These are phyloP conservation scores for Phrynosoma blainvillii DNA, from an alignment of 2,113 vertebrate genomes.

Conservation along the genomic window DNA sequence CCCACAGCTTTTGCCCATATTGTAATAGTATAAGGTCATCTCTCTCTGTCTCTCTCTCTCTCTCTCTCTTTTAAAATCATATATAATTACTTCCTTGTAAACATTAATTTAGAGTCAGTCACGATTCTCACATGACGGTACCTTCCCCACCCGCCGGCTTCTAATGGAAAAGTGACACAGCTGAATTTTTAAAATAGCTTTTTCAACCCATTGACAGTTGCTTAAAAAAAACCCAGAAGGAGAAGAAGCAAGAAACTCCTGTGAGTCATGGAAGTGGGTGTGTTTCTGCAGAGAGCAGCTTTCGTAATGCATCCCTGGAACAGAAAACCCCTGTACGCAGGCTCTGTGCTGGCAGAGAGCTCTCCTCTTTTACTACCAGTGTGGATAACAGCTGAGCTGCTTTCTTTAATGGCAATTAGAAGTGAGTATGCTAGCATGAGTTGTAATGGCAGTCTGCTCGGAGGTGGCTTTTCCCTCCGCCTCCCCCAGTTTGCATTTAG, in stretches of 20 bases:
- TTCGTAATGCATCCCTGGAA: slow-evolving; percentile 45
- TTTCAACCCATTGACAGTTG: slow-evolving; percentile 33
- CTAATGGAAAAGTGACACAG: slow-evolving; percentile 38
- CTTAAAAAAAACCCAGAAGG: not conserved
- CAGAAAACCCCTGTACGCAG: slow-evolving; percentile 22
- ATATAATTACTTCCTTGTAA: slow-evolving; percentile 22
- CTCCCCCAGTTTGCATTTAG: not conserved
- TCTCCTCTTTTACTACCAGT: not conserved
- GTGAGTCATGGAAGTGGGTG: slow-evolving; percentile 44
- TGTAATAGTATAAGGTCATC: not conserved
- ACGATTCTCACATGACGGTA: slow-evolving; percentile 33
- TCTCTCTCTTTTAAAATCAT: not conserved
- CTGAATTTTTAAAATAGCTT: slow-evolving; percentile 53
- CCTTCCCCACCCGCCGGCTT: not conserved
- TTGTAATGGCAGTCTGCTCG: not conserved
- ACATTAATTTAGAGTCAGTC: slow-evolving; percentile 19
- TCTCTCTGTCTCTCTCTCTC: not conserved
- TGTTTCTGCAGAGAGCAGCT: slow-evolving; percentile 39
- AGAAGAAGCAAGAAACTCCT: slow-evolving; percentile 24
- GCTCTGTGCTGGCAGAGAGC: slow-evolving; percentile 24
- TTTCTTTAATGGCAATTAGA: not conserved
- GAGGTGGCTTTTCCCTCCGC: not conserved
- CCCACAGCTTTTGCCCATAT: not conserved
- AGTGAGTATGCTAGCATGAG: slow-evolving; percentile 32
- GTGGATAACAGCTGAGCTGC: not conserved